Conservation (phyloP, 1,140 invertebrate species). For the Drosophila tristis region DNA sequence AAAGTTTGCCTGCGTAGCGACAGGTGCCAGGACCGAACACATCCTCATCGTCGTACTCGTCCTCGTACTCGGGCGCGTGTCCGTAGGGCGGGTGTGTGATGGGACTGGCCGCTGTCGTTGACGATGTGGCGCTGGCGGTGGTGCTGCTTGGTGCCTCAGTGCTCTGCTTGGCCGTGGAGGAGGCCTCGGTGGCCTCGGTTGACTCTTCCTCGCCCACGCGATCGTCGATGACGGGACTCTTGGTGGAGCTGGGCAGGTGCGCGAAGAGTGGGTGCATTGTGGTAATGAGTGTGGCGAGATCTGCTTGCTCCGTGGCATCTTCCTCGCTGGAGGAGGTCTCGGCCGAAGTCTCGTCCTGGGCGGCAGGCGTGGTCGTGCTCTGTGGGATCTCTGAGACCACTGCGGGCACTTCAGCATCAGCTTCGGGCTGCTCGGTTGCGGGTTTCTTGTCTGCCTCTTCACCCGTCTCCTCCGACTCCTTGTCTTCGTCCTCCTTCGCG, state of each 20-base stretch:
- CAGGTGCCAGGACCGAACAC: constrained; percentile 94
- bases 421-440: constrained; percentile 35
- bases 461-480: constrained; percentile 26
- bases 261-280: constrained; percentile 73
- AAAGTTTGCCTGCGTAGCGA: constrained; percentile 95
- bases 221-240: constrained; percentile 49
- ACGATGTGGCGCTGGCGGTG: constrained; percentile 41
- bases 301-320: constrained; percentile 27
- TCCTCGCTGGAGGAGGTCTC: constrained; percentile 50
- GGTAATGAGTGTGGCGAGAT: constrained; percentile 28
- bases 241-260: constrained; percentile 51
- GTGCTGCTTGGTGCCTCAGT: constrained; percentile 39
- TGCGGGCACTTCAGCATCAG: constrained; percentile 46
- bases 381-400: constrained; percentile 54
- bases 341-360: constrained; percentile 47
- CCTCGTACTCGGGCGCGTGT: constrained; percentile 84
- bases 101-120: constrained; percentile 52
- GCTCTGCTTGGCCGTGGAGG: constrained; percentile 21
- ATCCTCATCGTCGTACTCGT: constrained; percentile 89
- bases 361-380: constrained; percentile 19
- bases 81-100: constrained; percentile 80
- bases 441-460: constrained; percentile 47
- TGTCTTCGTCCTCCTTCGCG: constrained; percentile 46
- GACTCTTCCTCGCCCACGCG: constrained; percentile 49
- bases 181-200: background rate